Evolutionary conservation across 2,797 vertebrate genomes (phyloP).

Genomic region (Agapornis canus): DNA sequence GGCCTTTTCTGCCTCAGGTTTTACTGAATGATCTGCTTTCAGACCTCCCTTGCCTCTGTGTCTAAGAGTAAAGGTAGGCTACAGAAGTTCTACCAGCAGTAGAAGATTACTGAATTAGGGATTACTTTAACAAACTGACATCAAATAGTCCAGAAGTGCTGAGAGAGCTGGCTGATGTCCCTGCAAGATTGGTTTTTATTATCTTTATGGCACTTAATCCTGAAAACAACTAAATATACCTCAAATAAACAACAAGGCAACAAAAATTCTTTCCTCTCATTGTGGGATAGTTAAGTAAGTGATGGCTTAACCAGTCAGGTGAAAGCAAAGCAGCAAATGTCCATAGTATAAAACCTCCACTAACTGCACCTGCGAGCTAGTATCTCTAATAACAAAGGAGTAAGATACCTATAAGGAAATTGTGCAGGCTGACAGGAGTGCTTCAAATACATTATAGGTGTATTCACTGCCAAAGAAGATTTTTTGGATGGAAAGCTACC

Average conservation of each 20-base stretch:
- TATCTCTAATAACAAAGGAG: neutral
- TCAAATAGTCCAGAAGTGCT: neutral
- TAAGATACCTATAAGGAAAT: neutral
- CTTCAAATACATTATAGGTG: neutral
- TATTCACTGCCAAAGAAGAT: neutral
- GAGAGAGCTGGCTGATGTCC: neutral
- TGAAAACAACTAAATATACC: neutral
- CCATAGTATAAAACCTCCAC: neutral
- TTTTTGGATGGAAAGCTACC: neutral
- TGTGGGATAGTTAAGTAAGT: neutral
- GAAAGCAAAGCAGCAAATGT: neutral
- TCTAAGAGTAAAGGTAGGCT: neutral
- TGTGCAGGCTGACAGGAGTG: neutral
- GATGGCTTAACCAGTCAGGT: neutral
- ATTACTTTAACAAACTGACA: neutral
- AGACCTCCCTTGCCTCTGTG: neutral
- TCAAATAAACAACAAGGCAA: neutral
- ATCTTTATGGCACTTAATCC: neutral
- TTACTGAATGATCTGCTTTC: neutral
- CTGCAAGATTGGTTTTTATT: neutral
- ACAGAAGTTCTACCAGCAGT: neutral
- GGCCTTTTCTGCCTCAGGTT: neutral
- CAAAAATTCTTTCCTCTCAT: neutral
- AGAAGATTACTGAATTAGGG: neutral
- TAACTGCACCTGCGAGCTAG: neutral